Base-by-base conservation (phyloP, 2,888 invertebrate species). In the Augiades crinisus region DNA sequence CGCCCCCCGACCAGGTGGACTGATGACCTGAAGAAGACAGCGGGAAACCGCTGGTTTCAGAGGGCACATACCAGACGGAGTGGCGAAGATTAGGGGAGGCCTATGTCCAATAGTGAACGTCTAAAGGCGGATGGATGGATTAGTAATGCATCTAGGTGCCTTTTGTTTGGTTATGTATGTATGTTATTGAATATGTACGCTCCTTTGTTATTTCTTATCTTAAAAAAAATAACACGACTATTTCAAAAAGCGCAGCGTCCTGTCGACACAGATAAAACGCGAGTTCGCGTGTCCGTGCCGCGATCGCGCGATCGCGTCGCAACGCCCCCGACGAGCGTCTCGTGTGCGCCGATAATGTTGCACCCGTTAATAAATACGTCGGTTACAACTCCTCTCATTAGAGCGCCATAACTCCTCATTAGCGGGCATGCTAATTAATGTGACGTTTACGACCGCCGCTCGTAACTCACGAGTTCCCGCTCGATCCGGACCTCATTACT, bases 381-480 rank as follows among this genome's bases (percentile, higher is more conserved):
- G 70, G 66, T 70, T 74, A 75, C 74, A 72, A 79, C 78, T 81
- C 80, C 77, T 77, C 83, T 88, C 86, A 87, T 88, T 88, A 87
- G 83, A 80, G 78, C 73, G 74, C 84, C 83, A 87, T 88, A 88
- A 88, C 82, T 89, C 83, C 86, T 88, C 88, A 89, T 89, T 89
- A 89, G 86, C 68, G 81, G 79, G 70, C 77, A 80, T 81, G 85
- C 85, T 87, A 88, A 88, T 89, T 89, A 88, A 87, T 77, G 84
- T 81, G 87, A 87, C 87, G 79, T 82, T 86, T 83, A 84, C 83
- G 83, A 82, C 74, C 72, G 69, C 67, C 65, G 70, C 70, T 75
- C 80, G 75, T 78, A 76, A 76, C 59, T 67, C 63, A 64, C 59
- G 55, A 40, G 43, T 31, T 27, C 55, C 53, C 45, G 36, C 31